Conservation (phyloP, 1,140 invertebrate species). For the Ptiloglossa arizonensis region DNA sequence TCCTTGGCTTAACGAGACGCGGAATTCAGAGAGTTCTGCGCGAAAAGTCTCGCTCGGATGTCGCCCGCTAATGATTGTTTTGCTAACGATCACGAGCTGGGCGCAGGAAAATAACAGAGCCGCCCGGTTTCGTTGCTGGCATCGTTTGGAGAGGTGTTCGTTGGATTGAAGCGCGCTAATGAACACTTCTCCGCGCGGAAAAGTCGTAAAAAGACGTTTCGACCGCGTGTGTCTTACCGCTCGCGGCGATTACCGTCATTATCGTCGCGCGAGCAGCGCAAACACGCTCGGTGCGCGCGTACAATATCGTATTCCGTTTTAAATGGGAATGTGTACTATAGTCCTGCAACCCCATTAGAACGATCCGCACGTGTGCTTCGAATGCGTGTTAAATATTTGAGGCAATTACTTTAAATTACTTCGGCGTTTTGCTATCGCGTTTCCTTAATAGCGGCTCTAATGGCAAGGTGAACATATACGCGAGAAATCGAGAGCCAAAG, state of each 20-base stretch:
- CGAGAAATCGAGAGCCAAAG: too few relatives aligned
- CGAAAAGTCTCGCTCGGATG: too few relatives aligned
- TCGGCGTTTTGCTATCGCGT: neutral
- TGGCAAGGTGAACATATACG: neutral
- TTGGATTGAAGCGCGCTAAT: conserved; percentile 4
- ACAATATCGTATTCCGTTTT: conserved; percentile 26
- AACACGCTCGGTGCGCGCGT: conserved; percentile 2
- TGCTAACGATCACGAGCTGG: conserved; percentile 6
- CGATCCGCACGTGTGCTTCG: conserved; percentile 22
- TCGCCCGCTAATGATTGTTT: neutral
- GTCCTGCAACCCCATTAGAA: conserved; percentile 16
- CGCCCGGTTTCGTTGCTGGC: too few relatives aligned
- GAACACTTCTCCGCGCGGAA: neutral
- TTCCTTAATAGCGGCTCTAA: neutral
- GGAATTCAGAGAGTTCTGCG: too few relatives aligned
- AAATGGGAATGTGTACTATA: conserved; percentile 17
- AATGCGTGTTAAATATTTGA: conserved; percentile 34
- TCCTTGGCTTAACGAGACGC: too few relatives aligned
- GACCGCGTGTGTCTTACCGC: neutral
- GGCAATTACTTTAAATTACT: conserved; percentile 27
- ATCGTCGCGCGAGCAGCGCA: conserved; percentile 26
- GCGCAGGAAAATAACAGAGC: neutral
- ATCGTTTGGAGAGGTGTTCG: too few relatives aligned
- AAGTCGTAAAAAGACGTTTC: neutral
- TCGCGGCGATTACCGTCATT: conserved; percentile 32